Percentiles rank a stretch among this genome's conserved stretches.
Conservation (phyloP, 2,797 vertebrate species). For the Melanotaenia boesemani region DNA sequence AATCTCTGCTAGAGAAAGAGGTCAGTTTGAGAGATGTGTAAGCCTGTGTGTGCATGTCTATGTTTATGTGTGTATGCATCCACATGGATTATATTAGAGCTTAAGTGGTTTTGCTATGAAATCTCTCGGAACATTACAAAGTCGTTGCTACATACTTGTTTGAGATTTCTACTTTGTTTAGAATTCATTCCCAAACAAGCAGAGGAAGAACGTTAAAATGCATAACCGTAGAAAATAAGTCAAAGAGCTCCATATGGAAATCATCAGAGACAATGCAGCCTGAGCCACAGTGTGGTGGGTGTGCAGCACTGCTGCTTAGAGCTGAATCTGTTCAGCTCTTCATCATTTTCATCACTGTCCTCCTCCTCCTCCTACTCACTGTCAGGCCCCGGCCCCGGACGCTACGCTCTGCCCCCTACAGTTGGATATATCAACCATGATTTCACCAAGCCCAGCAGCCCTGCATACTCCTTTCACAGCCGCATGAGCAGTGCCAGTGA, state of each 20-base stretch:
- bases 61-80: constrained; percentile 27
- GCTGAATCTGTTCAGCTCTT: constrained; percentile 43
- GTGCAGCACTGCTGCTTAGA: constrained; percentile 31
- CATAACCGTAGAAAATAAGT: constrained; percentile 72
- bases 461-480: constrained; percentile 87
- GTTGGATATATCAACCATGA: constrained; percentile 89
- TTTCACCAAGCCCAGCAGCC: constrained; percentile 86
- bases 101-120: constrained; percentile 34
- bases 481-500: constrained; percentile 82
- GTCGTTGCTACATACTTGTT: constrained; percentile 47
- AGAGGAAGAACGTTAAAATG: constrained; percentile 63
- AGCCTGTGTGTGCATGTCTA: constrained; percentile 24
- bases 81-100: constrained; percentile 62
- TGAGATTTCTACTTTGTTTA: constrained; percentile 61
- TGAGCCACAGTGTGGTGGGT: constrained; percentile 44
- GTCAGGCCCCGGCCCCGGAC: constrained; percentile 87
- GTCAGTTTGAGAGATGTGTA: constrained; percentile 67
- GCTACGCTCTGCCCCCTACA: constrained; percentile 88
- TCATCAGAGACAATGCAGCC: constrained; percentile 59
- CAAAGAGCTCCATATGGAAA: constrained; percentile 72
- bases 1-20: constrained; percentile 83
- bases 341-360: constrained; percentile 53
- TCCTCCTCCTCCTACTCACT: constrained; percentile 16
- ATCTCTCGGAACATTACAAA: constrained; percentile 43
- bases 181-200: constrained; percentile 64